A percentile compares a stretch with the other conserved stretches of the same genome.
phyloP scores from a whole-genome alignment of 2,797 vertebrate genomes.

The Acanthopagrus latus region DNA sequence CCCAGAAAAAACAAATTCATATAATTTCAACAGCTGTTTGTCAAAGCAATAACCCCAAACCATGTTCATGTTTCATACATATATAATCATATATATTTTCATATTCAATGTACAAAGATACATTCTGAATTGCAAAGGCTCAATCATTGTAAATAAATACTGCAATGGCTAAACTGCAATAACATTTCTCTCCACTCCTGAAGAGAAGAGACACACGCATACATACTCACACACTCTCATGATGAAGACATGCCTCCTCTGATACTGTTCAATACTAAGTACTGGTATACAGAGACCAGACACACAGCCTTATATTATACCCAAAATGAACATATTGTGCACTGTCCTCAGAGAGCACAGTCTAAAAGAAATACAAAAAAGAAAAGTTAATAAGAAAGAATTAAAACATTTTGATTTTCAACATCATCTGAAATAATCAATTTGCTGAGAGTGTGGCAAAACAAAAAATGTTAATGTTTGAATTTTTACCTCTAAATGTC shows the following conservation, averaged over 20 bases:
- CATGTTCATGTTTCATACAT: slow-evolving; percentile 88
- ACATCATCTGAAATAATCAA: not conserved
- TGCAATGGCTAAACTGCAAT: slow-evolving; percentile 92
- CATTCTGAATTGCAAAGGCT: slow-evolving; percentile 97
- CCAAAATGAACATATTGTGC: slow-evolving; percentile 19
- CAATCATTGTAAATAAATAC: slow-evolving; percentile 98
- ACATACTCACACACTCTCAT: slow-evolving; percentile 14
- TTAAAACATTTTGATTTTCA: slow-evolving; percentile 74
- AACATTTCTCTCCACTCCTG: slow-evolving; percentile 74
- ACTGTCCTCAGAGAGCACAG: slow-evolving; percentile 20
- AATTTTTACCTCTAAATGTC: slow-evolving; percentile 40
- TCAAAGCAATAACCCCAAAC: slow-evolving; percentile 70
- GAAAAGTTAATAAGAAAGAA: slow-evolving; percentile 89
- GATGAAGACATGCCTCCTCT: slow-evolving; percentile 30
- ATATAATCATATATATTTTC: slow-evolving; percentile 84
- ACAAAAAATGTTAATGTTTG: slow-evolving; percentile 5
- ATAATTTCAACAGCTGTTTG: slow-evolving; percentile 38
- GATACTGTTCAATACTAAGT: slow-evolving; percentile 42
- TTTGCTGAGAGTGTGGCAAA: slow-evolving; percentile 19
- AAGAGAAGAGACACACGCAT: slow-evolving; percentile 45
- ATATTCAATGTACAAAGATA: slow-evolving; percentile 98
- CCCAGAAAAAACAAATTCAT: slow-evolving; percentile 43
- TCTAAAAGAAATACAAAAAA: slow-evolving; percentile 79
- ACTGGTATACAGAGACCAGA: slow-evolving; percentile 83
- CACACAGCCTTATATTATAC: slow-evolving; percentile 35